Conservation (phyloP, 1,140 invertebrate species). For the Zeugodacus cucurbitae region DNA sequence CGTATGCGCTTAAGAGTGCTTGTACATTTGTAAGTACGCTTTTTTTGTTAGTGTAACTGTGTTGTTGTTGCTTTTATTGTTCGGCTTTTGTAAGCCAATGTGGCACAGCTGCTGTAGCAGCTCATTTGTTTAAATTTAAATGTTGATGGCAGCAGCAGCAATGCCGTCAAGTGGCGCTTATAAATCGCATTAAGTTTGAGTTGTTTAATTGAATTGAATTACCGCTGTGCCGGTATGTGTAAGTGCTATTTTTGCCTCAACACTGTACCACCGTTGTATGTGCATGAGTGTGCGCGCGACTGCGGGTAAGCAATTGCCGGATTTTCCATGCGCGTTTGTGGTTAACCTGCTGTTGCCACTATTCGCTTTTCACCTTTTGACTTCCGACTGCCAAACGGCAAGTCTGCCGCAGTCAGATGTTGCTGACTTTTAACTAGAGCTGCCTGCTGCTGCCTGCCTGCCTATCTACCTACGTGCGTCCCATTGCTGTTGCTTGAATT, state of each 20-base stretch:
- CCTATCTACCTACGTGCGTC: not conserved
- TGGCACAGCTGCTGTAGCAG: not conserved
- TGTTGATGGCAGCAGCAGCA: not conserved
- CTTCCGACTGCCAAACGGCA: not conserved
- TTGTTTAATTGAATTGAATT: constrained; percentile 29
- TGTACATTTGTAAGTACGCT: too few species aligned
- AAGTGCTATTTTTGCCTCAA: not conserved
- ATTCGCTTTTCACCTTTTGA: constrained; percentile 4
- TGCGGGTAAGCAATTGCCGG: not conserved
- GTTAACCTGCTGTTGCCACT: constrained; percentile 18
- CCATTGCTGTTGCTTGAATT: not conserved
- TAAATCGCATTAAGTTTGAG: constrained; percentile 32
- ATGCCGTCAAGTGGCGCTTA: constrained; percentile 33
- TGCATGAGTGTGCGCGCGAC: not conserved
- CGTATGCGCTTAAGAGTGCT: too few species aligned
- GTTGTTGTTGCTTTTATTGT: not conserved
- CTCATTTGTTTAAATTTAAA: constrained; percentile 32
- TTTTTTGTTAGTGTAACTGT: not conserved
- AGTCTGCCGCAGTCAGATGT: not conserved
- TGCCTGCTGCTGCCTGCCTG: not conserved
- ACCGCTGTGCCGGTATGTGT: not conserved
- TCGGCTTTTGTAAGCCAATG: not conserved
- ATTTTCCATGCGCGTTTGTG: constrained; percentile 20
- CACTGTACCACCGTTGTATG: not conserved
- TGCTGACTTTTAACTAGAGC: not conserved